These are phyloP conservation scores for Heliconius ethilla DNA, from an alignment of 2,888 invertebrate species.

Conservation along the genomic window DNA sequence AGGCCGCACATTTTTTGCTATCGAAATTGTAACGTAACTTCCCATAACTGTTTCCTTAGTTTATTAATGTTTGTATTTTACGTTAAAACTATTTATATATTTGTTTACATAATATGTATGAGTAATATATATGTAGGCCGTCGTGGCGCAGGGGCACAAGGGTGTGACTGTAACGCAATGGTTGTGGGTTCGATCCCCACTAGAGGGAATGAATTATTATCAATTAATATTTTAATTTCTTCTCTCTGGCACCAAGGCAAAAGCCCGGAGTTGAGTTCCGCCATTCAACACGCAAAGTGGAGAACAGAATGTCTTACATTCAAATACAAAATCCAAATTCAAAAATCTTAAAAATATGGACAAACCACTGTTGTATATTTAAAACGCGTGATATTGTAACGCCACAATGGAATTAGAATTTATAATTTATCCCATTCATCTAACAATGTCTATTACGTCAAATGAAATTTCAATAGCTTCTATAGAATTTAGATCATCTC, in stretches of 20 bases:
- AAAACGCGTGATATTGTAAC: slow-evolving; percentile 16
- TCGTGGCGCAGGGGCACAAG: too few relatives aligned
- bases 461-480: slow-evolving; percentile 8
- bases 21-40: slow-evolving; percentile 8
- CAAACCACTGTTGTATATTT: neutral
- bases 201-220: too few relatives aligned
- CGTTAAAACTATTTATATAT: neutral
- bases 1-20: slow-evolving; percentile 20
- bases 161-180: too few relatives aligned
- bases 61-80: neutral
- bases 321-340: too few relatives aligned
- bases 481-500: slow-evolving; percentile 9
- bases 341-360: neutral
- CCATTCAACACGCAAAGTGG: too few relatives aligned
- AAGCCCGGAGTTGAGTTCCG: too few relatives aligned
- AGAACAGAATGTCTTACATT: too few relatives aligned
- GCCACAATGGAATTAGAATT: slow-evolving; percentile 20
- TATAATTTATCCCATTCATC: slow-evolving; percentile 22
- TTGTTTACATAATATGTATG: neutral
- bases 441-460: slow-evolving; percentile 2
- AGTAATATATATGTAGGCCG: neutral
- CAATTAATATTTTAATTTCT: too few relatives aligned
- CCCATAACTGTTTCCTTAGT: slow-evolving; percentile 12
- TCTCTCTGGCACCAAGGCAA: too few relatives aligned
- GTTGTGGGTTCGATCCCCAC: too few relatives aligned